A percentile compares a stretch with the other conserved stretches of the same genome.
Evolutionary conservation across 2,797 vertebrate species (phyloP).

Genomic region (Enteromius argenteus): DNA sequence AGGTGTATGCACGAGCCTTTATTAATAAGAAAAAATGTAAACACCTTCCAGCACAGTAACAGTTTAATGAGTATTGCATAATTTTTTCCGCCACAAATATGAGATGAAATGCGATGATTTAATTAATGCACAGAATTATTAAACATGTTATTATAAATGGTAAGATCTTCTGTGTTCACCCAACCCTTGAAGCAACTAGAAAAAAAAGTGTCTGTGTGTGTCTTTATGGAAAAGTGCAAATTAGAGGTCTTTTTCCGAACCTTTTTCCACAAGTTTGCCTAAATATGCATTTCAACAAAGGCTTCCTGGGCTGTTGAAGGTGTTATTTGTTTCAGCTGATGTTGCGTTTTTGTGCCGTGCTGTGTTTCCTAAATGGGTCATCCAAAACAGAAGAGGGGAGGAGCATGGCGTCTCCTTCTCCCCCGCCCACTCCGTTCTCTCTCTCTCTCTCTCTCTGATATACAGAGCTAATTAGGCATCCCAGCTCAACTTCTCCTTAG

Average conservation of each 20-base stretch:
- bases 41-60: background rate
- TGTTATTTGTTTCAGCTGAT: conserved; percentile 67
- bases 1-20: background rate
- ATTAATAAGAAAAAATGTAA: background rate
- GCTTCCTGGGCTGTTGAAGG: conserved; percentile 54
- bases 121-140: background rate
- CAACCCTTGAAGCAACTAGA: background rate
- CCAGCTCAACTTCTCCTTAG: conserved; percentile 37
- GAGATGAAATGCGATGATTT: background rate
- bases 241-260: conserved; percentile 8
- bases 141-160: background rate
- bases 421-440: background rate
- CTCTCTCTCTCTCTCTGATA: conserved; percentile 36
- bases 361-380: conserved; percentile 65
- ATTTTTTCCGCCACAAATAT: background rate
- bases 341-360: conserved; percentile 57
- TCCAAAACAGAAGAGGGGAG: conserved; percentile 57
- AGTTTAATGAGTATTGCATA: background rate
- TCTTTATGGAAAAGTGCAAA: background rate
- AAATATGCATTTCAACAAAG: conserved; percentile 52
- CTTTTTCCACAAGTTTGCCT: conserved; percentile 20
- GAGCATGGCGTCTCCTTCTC: conserved; percentile 1
- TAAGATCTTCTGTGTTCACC: background rate
- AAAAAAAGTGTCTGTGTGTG: background rate
- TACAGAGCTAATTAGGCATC: conserved; percentile 57